Conservation (phyloP, 2,797 vertebrate genomes). For the Aratinga solstitialis region DNA sequence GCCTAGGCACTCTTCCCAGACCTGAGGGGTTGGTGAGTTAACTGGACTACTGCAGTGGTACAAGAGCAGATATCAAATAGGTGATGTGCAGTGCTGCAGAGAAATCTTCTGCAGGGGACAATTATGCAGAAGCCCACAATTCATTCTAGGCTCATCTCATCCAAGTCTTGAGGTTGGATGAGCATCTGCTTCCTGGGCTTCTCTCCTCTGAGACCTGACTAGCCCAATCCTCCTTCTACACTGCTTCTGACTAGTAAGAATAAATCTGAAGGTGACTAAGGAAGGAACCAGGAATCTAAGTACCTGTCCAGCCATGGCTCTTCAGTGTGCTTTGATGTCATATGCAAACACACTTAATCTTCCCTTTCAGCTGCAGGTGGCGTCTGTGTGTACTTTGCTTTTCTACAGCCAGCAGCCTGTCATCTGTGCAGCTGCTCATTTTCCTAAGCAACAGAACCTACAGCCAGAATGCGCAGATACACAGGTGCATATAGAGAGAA, state of each 20-base stretch:
- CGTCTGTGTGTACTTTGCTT: background rate
- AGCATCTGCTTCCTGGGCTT: background rate
- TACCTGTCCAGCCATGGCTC: background rate
- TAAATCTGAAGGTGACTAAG: background rate
- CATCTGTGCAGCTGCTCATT: background rate
- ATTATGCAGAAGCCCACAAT: background rate
- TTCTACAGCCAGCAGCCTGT: background rate
- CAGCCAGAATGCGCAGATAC: background rate
- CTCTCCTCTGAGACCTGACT: background rate
- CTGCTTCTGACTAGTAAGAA: background rate
- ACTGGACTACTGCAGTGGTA: background rate
- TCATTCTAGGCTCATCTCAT: background rate
- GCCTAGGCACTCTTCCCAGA: background rate
- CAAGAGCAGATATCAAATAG: background rate
- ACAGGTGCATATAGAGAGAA: background rate
- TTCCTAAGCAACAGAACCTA: background rate
- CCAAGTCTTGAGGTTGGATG: background rate
- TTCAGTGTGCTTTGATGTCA: background rate
- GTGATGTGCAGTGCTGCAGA: background rate
- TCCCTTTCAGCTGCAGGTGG: background rate
- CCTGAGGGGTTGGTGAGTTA: background rate
- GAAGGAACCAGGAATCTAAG: accelerated
- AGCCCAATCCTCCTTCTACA: background rate
- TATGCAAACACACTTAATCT: background rate
- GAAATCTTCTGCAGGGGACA: background rate